These are phyloP conservation scores for Stenopsyche tienmushanensis DNA, from an alignment of 1,140 invertebrate genomes.

Conservation along the genomic window DNA sequence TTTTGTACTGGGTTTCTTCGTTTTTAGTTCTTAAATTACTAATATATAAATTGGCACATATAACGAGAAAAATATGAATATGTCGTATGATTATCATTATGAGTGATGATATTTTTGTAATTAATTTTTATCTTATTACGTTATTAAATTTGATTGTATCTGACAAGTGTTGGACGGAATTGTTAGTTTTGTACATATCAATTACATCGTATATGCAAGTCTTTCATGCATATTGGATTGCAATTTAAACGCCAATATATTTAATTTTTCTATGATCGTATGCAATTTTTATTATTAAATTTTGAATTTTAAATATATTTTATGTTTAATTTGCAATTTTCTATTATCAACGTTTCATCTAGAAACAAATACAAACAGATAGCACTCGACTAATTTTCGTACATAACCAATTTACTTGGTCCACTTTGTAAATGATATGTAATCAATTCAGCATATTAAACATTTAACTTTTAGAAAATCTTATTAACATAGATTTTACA, in stretches of 20 bases:
- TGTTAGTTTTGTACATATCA: too few relatives aligned
- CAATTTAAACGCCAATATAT: neutral
- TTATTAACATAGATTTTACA: conserved; percentile 21
- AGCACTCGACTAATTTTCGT: conserved; percentile 20
- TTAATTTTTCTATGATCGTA: neutral
- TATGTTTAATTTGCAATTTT: neutral
- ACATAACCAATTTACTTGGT: conserved; percentile 16
- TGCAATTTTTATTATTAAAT: neutral
- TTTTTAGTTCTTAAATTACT: too few relatives aligned
- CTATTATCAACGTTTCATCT: conserved; percentile 11
- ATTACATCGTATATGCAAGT: too few relatives aligned
- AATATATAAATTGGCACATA: neutral
- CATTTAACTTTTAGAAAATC: neutral
- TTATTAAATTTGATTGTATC: neutral
- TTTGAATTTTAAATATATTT: conserved; percentile 7
- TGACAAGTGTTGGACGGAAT: neutral
- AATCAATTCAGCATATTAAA: neutral
- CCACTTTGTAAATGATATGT: too few relatives aligned
- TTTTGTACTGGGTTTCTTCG: conserved; percentile 35
- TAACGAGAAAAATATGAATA: too few relatives aligned
- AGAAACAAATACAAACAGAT: conserved; percentile 19
- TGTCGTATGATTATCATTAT: too few relatives aligned
- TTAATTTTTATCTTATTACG: neutral
- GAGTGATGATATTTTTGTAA: too few relatives aligned
- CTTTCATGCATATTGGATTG: conserved; percentile 10